Base-by-base conservation (phyloP, 2,888 invertebrate genomes). In the Hydraecia micacea region DNA sequence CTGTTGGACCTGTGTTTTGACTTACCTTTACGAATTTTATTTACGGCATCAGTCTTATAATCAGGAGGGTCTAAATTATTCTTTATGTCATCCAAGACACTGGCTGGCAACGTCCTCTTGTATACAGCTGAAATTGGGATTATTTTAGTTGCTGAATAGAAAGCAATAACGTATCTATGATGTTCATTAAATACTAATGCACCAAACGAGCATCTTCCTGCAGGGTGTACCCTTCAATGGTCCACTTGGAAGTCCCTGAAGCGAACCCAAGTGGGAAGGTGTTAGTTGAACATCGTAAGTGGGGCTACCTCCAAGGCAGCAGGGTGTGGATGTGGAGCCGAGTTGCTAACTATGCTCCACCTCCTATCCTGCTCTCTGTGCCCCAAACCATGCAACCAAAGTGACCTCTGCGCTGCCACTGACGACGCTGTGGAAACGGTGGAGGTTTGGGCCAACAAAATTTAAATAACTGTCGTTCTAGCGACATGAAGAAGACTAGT, bases 21-120 rank as follows among this genome's bases (percentile, higher is more conserved):
- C 52, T 75, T 25, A 78, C 78, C 83, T 75, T 75, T 52, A 36
- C 75, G 42, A 75, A 78, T 75, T 75, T 42, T 82, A 36, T 75
- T n/a, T 25, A 63, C 49, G 3, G 62, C 82, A 9, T 63, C 39
- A 13, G 42, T 42, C 25, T 82, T 78, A 28, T 63, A 46, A 21
- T 82, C 52, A 2, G 52, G 25, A 28, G 82, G 82, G 9, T 75
- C 52, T 52, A 78, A 60, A 62, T 75, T 82, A 1, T 36, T 28
- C 42, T 75, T 52, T 36, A 78, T 82, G 2, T 82, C 6, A 28
- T 42, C 7, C 9, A 82, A 62, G 42, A 78, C 21, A 42, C 21
- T 60, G 11, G 42, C 42, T 52, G 82, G 77, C 11, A 78, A 81
- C 8, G 25, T 25, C 8, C 55, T 71, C 71, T 66, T 85, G 36